Percentiles rank a stretch among this genome's conserved stretches.
These are phyloP conservation scores for Ibidorhyncha struthersii DNA, from an alignment of 2,113 vertebrate species.

Conservation along the genomic window DNA sequence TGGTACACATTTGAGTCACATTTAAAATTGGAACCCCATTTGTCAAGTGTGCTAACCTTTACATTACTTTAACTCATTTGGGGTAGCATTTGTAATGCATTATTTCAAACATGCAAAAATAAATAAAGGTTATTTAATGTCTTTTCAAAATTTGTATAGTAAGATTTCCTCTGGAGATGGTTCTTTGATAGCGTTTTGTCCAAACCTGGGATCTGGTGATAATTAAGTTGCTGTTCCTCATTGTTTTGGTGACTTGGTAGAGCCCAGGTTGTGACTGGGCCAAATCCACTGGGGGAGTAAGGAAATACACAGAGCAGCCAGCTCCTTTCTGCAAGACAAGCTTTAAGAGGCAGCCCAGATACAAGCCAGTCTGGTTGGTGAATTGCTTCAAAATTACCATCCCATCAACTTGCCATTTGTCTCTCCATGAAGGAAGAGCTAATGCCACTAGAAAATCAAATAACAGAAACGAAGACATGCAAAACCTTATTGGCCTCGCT, in stretches of 20 bases:
- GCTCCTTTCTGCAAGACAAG: background rate
- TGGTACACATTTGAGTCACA: background rate
- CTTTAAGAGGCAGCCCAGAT: background rate
- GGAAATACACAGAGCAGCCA: background rate
- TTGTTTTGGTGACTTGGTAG: background rate
- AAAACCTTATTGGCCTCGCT: background rate
- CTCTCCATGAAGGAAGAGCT: background rate
- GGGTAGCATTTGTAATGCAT: background rate
- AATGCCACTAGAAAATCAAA: background rate
- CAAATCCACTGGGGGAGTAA: background rate
- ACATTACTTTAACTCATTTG: background rate
- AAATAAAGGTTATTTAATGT: background rate
- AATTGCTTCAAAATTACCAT: background rate
- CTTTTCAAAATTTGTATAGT: background rate
- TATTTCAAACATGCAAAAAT: background rate
- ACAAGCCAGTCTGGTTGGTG: background rate
- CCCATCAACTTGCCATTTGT: fast-evolving
- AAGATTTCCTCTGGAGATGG: background rate
- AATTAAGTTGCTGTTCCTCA: background rate
- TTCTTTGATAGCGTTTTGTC: background rate
- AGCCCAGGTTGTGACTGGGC: background rate
- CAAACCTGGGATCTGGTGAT: background rate
- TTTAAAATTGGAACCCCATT: background rate
- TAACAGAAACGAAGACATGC: background rate
- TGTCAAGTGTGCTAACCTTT: background rate